phyloP scores from a whole-genome alignment of 2,888 invertebrate genomes.

The Drosophila nr. perissopoda region DNA sequence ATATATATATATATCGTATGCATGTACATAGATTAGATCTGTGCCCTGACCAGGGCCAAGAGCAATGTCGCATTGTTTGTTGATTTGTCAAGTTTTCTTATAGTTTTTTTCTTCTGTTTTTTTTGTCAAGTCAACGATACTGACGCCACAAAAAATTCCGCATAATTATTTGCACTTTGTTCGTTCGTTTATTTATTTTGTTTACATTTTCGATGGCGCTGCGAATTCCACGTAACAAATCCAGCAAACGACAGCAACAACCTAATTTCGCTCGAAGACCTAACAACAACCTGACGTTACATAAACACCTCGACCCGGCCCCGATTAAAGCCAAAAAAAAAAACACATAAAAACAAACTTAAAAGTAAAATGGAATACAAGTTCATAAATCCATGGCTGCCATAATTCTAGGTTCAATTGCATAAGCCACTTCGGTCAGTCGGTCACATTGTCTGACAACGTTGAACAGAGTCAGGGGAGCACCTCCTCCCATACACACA shows the following conservation, averaged over 20 bases:
- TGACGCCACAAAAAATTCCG: slow-evolving; percentile 46
- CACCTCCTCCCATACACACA: background rate
- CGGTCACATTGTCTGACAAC: slow-evolving; percentile 49
- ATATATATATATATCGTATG: background rate
- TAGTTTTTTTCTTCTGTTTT: background rate
- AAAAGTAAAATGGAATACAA: background rate
- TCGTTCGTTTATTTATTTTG: slow-evolving; percentile 34
- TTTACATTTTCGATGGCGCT: slow-evolving; percentile 52
- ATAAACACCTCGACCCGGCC: slow-evolving; percentile 36
- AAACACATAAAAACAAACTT: background rate
- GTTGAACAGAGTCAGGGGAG: background rate
- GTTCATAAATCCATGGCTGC: slow-evolving; percentile 28
- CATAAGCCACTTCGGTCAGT: slow-evolving; percentile 57
- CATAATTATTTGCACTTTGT: slow-evolving; percentile 61
- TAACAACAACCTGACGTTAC: slow-evolving; percentile 34
- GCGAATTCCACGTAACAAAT: slow-evolving; percentile 56
- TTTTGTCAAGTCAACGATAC: slow-evolving; percentile 44
- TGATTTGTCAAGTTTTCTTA: background rate
- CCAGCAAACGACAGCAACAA: slow-evolving; percentile 29
- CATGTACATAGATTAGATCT: slow-evolving; percentile 25
- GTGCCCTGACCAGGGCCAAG: slow-evolving; percentile 47
- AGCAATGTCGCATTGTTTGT: slow-evolving; percentile 16
- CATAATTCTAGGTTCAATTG: slow-evolving; percentile 57
- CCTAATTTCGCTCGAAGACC: slow-evolving; percentile 18
- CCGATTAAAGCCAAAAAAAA: slow-evolving; percentile 18